These are phyloP conservation scores for Erpornis zantholeuca DNA, from an alignment of 2,113 vertebrate species.

Conservation along the genomic window DNA sequence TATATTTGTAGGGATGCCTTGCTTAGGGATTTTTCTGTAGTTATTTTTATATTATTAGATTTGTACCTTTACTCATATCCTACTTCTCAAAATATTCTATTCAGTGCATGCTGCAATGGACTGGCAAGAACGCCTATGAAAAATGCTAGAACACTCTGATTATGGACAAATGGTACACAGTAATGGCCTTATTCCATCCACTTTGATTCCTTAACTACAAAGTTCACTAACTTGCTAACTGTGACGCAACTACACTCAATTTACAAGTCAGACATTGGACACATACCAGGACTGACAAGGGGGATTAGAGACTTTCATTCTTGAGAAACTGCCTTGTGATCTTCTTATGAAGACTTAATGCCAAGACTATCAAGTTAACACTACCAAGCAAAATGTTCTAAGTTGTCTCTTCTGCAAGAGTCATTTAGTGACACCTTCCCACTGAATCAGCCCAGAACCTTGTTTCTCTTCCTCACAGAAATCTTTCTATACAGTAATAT, in stretches of 20 bases:
- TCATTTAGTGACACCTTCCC: background rate
- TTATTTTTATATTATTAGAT: background rate
- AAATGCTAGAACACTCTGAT: background rate
- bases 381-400: background rate
- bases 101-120: background rate
- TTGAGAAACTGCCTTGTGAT: background rate
- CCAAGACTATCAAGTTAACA: slow-evolving; percentile 30
- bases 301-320: background rate
- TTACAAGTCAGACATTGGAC: background rate
- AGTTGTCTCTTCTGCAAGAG: background rate
- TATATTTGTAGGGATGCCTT: background rate
- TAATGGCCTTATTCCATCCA: background rate
- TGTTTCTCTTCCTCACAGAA: background rate
- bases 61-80: background rate
- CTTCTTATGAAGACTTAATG: background rate
- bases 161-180: background rate
- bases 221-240: background rate
- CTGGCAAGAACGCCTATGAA: background rate
- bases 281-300: background rate
- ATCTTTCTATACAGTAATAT: background rate
- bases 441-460: slow-evolving; percentile 4
- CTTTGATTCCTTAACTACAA: background rate
- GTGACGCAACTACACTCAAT: background rate
- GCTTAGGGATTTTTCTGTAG: background rate
- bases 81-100: background rate